Evolutionary conservation across 2,113 vertebrate species (phyloP).

Genomic region (Apeltes quadracus): DNA sequence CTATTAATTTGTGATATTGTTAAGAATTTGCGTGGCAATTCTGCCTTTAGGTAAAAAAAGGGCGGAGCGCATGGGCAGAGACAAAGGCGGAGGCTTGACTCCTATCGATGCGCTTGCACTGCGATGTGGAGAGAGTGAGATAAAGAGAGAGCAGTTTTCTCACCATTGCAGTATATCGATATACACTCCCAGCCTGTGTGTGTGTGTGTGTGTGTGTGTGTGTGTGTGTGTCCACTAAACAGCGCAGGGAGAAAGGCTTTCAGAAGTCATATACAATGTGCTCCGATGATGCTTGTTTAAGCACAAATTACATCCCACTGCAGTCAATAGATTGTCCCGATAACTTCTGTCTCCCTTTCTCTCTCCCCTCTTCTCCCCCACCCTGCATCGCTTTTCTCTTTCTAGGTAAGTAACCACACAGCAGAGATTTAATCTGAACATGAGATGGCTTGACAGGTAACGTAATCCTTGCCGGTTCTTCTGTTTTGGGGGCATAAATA

Average conservation of each 20-base stretch:
- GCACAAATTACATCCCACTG: conserved; percentile 48
- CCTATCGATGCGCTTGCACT: conserved; percentile 50
- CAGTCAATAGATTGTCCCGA: conserved; percentile 58
- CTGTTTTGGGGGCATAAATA: conserved; percentile 4
- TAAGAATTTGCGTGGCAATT: conserved; percentile 12
- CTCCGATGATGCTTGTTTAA: conserved; percentile 44
- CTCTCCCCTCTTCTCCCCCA: background rate
- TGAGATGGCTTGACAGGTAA: conserved; percentile 60
- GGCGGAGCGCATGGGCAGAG: background rate
- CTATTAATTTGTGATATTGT: conserved; percentile 1
- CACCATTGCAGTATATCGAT: conserved; percentile 58
- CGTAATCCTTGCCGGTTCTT: background rate
- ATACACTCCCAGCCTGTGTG: conserved; percentile 19
- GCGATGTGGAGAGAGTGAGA: conserved; percentile 21
- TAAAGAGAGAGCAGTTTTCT: conserved; percentile 47
- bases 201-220: conserved; percentile 19
- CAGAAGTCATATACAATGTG: conserved; percentile 18
- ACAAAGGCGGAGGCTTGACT: conserved; percentile 20
- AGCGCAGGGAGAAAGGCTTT: background rate
- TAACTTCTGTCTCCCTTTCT: conserved; percentile 32
- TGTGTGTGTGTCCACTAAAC: conserved; percentile 12
- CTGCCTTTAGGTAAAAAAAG: conserved; percentile 17
- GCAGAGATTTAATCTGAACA: conserved; percentile 50
- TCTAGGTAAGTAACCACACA: conserved; percentile 73
- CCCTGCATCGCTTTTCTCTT: conserved; percentile 33